phyloP scores from a whole-genome alignment of 2,113 vertebrate species.

The Stegastes partitus region DNA sequence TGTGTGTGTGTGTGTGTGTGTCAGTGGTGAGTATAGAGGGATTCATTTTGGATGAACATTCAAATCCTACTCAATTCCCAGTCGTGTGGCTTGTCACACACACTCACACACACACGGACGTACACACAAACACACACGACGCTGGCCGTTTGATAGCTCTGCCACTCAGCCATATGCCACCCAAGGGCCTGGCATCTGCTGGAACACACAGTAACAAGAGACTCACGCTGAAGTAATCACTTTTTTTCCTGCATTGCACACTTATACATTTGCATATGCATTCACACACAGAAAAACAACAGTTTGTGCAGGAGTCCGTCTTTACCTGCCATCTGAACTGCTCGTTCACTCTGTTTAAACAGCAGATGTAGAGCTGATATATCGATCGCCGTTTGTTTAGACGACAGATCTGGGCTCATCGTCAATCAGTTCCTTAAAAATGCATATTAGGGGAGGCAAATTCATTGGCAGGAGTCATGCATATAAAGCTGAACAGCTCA shows the following conservation, averaged over 20 bases:
- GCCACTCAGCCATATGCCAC: conserved; percentile 80
- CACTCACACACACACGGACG: conserved; percentile 4
- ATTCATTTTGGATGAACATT: conserved; percentile 42
- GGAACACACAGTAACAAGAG: conserved; percentile 45
- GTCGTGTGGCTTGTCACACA: conserved; percentile 44
- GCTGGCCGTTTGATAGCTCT: conserved; percentile 75
- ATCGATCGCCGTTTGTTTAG: conserved; percentile 63
- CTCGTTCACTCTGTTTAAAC: conserved; percentile 29
- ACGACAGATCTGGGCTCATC: conserved; percentile 75
- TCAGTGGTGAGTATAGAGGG: conserved; percentile 43
- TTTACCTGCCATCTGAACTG: conserved; percentile 30
- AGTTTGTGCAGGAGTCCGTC: neutral
- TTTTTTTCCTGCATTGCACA: conserved; percentile 11
- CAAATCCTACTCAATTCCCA: conserved; percentile 25
- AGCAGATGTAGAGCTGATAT: conserved; percentile 5
- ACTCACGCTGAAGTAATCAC: conserved; percentile 44
- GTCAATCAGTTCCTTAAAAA: conserved; percentile 66
- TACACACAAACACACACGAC: conserved; percentile 29
- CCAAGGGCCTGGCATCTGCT: conserved; percentile 80
- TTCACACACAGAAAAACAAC: neutral
- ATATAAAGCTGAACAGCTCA: neutral
- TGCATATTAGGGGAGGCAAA: neutral
- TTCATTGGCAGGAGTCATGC: neutral
- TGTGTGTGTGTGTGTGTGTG: conserved; percentile 12
- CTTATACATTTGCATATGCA: conserved; percentile 33